A percentile compares a stretch with the other conserved stretches of the same genome.
phyloP scores from a whole-genome alignment of 2,888 invertebrate species.

The Patella depressa region DNA sequence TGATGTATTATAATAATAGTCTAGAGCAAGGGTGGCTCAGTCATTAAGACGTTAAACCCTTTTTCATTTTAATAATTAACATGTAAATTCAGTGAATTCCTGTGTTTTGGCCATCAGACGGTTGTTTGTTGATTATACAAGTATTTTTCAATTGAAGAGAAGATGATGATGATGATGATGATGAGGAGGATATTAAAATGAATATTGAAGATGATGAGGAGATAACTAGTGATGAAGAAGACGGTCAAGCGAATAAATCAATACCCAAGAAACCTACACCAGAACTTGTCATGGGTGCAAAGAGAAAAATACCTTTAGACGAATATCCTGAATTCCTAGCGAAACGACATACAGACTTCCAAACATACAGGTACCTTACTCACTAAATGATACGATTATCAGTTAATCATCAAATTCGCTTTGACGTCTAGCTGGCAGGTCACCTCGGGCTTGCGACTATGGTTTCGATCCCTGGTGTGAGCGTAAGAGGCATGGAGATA shows the following conservation, averaged over 20 bases:
- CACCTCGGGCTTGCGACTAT: too few relatives aligned
- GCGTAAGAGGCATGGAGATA: too few relatives aligned
- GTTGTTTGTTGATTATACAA: too few relatives aligned
- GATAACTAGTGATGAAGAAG: constrained; percentile 24
- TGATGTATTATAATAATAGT: too few relatives aligned
- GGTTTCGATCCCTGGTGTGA: too few relatives aligned
- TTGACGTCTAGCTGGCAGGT: too few relatives aligned
- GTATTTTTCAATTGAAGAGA: not conserved
- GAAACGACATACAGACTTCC: constrained; percentile 62
- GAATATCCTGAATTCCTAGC: constrained; percentile 64
- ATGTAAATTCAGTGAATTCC: too few relatives aligned
- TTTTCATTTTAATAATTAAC: not conserved
- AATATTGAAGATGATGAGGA: constrained; percentile 26
- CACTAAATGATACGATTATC: too few relatives aligned
- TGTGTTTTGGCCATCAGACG: too few relatives aligned
- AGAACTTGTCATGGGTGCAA: constrained; percentile 19
- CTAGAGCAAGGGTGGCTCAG: too few relatives aligned
- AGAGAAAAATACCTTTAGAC: constrained; percentile 51
- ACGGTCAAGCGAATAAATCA: constrained; percentile 18
- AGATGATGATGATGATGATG: not conserved
- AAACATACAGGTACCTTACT: constrained; percentile 54
- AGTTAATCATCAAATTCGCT: too few relatives aligned
- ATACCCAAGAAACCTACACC: constrained; percentile 1
- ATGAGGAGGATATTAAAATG: constrained; percentile 15
- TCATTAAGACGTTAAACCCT: too few relatives aligned